Percentiles rank a stretch among this genome's conserved stretches.
Conservation (phyloP, 2,888 invertebrate species). For the Operophtera brumata region DNA sequence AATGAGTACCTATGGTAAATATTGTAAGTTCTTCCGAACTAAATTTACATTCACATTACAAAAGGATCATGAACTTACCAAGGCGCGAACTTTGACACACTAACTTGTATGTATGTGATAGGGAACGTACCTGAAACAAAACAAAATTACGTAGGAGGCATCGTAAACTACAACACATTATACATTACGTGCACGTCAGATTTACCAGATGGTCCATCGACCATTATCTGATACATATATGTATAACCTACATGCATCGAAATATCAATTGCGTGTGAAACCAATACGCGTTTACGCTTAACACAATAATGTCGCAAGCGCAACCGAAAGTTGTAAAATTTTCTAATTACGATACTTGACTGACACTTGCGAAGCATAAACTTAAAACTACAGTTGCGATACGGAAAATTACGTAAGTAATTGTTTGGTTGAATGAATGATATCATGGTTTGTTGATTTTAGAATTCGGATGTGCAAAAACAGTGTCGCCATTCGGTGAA, state of each 20-base stretch:
- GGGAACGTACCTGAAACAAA: constrained; percentile 57
- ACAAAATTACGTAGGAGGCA: constrained; percentile 34
- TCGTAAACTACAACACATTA: constrained; percentile 21
- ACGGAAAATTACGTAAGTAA: constrained; percentile 43
- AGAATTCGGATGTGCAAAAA: constrained; percentile 38
- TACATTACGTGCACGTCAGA: constrained; percentile 16
- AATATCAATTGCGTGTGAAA: constrained; percentile 68
- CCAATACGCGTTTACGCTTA: constrained; percentile 61
- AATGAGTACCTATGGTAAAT: background rate
- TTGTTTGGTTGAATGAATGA: constrained; percentile 41
- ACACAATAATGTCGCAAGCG: constrained; percentile 67
- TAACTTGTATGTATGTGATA: constrained; percentile 8
- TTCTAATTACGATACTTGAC: constrained; percentile 43
- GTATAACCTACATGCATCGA: constrained; percentile 68
- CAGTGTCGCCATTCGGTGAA: background rate
- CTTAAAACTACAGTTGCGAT: constrained; percentile 37
- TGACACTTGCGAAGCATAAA: constrained; percentile 42
- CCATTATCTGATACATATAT: constrained; percentile 51
- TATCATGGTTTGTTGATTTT: constrained; percentile 40
- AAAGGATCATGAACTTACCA: constrained; percentile 11
- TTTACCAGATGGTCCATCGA: constrained; percentile 47
- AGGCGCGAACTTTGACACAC: background rate
- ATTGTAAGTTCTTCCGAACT: constrained; percentile 7
- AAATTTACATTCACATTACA: background rate
- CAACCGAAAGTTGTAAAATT: constrained; percentile 63